Evolutionary conservation across 2,113 vertebrate species (phyloP).

Genomic region (Pygathrix nemaeus): DNA sequence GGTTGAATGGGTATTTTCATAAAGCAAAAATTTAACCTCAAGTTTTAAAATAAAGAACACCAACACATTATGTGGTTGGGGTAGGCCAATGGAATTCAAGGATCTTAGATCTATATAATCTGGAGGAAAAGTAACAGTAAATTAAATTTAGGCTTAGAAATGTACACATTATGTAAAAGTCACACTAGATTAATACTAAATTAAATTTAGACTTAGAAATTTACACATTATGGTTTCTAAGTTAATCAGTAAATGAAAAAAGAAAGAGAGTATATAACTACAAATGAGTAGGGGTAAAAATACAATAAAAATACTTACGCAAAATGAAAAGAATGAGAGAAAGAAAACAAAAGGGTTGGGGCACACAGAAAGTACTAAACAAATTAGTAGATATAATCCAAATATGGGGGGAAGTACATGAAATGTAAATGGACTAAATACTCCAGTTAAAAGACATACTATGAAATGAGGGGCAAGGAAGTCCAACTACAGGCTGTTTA

Average conservation of each 20-base stretch:
- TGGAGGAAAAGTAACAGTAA: no score
- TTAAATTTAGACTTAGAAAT: not conserved
- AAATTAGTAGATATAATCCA: not conserved
- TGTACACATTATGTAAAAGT: no score
- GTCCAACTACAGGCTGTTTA: not conserved
- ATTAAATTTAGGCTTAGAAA: no score
- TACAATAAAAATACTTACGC: not conserved
- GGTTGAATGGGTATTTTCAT: not conserved
- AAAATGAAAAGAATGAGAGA: not conserved
- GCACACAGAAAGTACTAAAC: not conserved
- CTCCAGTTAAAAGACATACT: not conserved
- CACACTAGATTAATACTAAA: not conserved
- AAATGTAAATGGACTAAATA: not conserved
- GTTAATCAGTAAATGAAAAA: not conserved
- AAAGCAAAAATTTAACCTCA: not conserved
- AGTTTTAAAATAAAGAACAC: not conserved
- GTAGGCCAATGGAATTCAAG: not conserved
- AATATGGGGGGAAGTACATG: not conserved
- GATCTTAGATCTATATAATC: not conserved
- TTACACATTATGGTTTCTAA: not conserved
- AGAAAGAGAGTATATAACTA: not conserved
- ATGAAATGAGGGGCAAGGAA: not conserved
- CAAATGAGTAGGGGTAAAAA: not conserved
- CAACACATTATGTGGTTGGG: not conserved
- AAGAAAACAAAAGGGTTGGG: not conserved